phyloP scores from a whole-genome alignment of 1,140 invertebrate species.

The Macrotrachela quadricornifera region DNA sequence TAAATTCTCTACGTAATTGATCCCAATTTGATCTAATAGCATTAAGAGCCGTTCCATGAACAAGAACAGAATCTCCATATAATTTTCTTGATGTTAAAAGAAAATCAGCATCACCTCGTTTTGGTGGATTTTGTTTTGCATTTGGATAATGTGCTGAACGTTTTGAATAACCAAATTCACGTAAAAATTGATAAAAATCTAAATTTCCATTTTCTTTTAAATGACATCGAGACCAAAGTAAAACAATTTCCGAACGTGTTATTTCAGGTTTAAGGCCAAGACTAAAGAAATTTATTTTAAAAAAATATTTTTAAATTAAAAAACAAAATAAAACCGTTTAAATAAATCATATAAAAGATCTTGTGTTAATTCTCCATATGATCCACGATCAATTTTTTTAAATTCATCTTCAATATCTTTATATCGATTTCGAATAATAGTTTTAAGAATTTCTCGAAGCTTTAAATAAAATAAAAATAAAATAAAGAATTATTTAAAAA shows the following conservation, averaged over 20 bases:
- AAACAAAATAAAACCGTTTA: no score
- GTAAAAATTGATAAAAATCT: conserved; percentile 26
- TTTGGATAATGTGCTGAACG: conserved; percentile 26
- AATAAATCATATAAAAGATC: no score
- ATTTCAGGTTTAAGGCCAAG: conserved; percentile 23
- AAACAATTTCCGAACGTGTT: conserved; percentile 24
- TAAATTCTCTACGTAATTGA: conserved; percentile 25
- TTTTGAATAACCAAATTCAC: conserved; percentile 27
- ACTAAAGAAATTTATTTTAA: conserved; percentile 10
- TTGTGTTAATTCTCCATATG: no score
- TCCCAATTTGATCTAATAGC: conserved; percentile 31
- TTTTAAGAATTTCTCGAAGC: no score
- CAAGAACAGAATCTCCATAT: conserved; percentile 26
- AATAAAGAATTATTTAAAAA: no score
- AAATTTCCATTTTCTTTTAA: conserved; percentile 25
- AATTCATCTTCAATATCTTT: no score
- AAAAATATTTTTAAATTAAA: no score
- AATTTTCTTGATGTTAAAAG: conserved; percentile 27
- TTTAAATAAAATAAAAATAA: no score
- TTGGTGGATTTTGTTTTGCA: conserved; percentile 24
- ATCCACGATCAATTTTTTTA: no score
- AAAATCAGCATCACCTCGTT: conserved; percentile 24
- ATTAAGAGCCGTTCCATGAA: conserved; percentile 22
- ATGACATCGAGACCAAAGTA: conserved; percentile 29
- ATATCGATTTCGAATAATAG: no score